Evolutionary conservation across 2,888 invertebrate genomes (phyloP), one percentile per base, ranked within the genome.

Genomic region (Apoda limacodes): DNA sequence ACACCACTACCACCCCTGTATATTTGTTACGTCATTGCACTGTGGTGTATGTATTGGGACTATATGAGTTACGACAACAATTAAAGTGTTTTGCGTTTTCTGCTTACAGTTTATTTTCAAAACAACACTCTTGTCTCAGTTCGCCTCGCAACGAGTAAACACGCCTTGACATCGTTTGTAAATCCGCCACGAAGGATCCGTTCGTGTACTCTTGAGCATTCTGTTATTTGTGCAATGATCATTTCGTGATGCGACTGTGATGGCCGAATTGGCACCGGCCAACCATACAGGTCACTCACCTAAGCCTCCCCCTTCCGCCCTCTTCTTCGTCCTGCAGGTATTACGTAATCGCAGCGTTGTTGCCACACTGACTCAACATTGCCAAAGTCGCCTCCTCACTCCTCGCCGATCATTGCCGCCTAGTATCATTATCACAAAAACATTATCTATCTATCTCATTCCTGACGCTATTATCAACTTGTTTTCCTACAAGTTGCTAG

Each of bases 211-310:
- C 50, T 47, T 45, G 42, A 43, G 48, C 50, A 44, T 40, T 36
- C 42, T 43, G 52, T 49, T 55, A n/a, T 61, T 62, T 61, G 66
- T 70, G 71, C 72, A 72, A 63, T 57, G 59, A 52, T 60, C 64
- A 67, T 71, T 71, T 69, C 61, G 68, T 68, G 67, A 65, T 68
- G 63, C 64, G 66, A 63, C 57, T 71, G 67, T 69, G 68, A 68
- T 72, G 59, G 61, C 67, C 69, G 74, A 75, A 76, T 80, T 80
- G 78, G 78, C 75, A 65, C 57, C 66, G 49, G 49, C 69, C 60
- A 65, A 61, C 71, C 67, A 64, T 63, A 52, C 69, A 56, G 78
- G 75, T 78, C 78, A 71, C 43, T 70, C 56, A 72, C 74, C 78
- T 55, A 53, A 20, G 46, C 44, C 29, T 45, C 45, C 37, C 37